These are phyloP conservation scores for Hypanus sabinus DNA, from an alignment of 2,113 vertebrate species.

Conservation along the genomic window DNA sequence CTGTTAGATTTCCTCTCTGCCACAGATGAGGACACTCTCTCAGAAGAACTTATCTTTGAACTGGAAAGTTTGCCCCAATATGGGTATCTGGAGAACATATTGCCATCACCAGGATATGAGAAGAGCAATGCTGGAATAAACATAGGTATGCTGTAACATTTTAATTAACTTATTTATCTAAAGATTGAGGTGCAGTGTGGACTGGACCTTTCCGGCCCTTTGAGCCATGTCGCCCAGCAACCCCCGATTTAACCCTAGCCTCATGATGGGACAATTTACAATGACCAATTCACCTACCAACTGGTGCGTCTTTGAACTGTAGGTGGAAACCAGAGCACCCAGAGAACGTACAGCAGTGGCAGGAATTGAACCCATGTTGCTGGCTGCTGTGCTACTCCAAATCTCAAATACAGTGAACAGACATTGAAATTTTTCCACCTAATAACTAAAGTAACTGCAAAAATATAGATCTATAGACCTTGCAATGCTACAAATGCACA, in stretches of 20 bases:
- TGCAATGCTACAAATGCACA: too few relatives aligned
- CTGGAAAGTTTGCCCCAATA: constrained; percentile 54
- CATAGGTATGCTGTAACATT: constrained; percentile 47
- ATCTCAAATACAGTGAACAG: neutral
- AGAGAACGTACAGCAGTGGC: too few relatives aligned
- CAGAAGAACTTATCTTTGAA: constrained; percentile 56
- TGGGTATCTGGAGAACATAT: constrained; percentile 61
- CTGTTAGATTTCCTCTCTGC: constrained; percentile 50
- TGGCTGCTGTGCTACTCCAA: too few relatives aligned
- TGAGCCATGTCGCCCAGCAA: too few relatives aligned
- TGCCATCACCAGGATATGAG: constrained; percentile 54
- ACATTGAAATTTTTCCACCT: neutral
- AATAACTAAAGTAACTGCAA: neutral
- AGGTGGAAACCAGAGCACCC: too few relatives aligned
- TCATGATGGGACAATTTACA: too few relatives aligned
- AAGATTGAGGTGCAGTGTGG: too few relatives aligned
- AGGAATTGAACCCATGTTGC: too few relatives aligned
- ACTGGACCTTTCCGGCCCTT: too few relatives aligned
- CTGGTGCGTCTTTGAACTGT: too few relatives aligned
- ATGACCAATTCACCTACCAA: too few relatives aligned
- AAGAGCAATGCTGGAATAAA: constrained; percentile 56
- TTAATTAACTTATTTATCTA: neutral
- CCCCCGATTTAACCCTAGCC: too few relatives aligned
- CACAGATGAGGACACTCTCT: constrained; percentile 53
- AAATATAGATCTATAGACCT: neutral